These are phyloP conservation scores for Trichoplusia ni DNA, from an alignment of 1,140 invertebrate species.

Conservation along the genomic window DNA sequence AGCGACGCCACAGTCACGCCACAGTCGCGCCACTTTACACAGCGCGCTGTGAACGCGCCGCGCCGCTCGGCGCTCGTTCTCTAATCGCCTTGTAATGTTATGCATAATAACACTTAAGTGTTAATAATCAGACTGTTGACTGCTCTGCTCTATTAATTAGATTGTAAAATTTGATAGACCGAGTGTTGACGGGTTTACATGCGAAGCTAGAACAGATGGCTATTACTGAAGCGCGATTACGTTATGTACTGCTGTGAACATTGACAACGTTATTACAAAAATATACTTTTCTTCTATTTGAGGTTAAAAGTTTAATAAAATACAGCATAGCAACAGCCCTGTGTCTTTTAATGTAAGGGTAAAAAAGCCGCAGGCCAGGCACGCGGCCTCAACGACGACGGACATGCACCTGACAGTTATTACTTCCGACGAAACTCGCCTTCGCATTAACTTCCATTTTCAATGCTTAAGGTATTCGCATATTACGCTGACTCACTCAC, in stretches of 20 bases:
- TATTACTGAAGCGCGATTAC: too few species aligned
- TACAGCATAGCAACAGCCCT: too few species aligned
- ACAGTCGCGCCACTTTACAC: background rate
- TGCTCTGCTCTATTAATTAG: too few species aligned
- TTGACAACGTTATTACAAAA: too few species aligned
- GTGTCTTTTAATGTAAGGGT: constrained; percentile 10
- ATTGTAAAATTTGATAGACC: too few species aligned
- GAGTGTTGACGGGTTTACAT: too few species aligned
- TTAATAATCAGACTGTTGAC: background rate
- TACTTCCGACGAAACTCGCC: constrained; percentile 31
- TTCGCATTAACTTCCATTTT: constrained; percentile 22
- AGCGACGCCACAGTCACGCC: constrained; percentile 23
- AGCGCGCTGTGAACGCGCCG: too few species aligned
- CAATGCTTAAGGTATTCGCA: constrained; percentile 6
- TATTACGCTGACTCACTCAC: too few species aligned
- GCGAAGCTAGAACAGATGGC: too few species aligned
- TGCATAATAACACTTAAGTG: background rate
- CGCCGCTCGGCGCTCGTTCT: background rate
- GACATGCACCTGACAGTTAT: constrained; percentile 40
- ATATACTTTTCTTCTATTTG: too few species aligned
- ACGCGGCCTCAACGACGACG: constrained; percentile 4
- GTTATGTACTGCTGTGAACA: too few species aligned
- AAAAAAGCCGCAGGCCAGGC: constrained; percentile 12
- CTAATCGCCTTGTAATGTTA: constrained; percentile 1
- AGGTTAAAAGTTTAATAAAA: too few species aligned